These are phyloP conservation scores for Leucophenga montana DNA, from an alignment of 2,888 invertebrate species.

Conservation along the genomic window DNA sequence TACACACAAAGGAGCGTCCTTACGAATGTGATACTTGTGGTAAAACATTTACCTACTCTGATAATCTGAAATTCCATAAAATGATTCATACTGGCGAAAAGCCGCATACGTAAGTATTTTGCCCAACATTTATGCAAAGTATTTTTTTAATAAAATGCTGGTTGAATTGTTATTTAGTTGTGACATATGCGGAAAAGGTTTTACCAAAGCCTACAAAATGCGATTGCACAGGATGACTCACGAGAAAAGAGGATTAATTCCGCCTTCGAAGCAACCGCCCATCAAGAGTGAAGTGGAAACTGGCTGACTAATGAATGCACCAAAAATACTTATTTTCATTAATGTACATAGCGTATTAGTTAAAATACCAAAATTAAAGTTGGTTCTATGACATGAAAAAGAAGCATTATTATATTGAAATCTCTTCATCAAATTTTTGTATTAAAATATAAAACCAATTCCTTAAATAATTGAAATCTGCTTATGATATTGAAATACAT, in stretches of 20 bases:
- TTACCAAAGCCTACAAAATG: conserved; percentile 67
- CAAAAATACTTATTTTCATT: not conserved
- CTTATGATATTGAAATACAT: no score
- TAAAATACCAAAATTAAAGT: not conserved
- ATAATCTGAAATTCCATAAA: conserved; percentile 69
- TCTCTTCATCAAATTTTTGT: no score
- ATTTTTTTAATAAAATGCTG: not conserved
- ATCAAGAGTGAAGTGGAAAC: not conserved
- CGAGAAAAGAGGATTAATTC: conserved; percentile 50
- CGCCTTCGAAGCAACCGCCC: not conserved
- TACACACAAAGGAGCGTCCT: conserved; percentile 70
- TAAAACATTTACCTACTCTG: conserved; percentile 70
- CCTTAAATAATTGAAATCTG: no score
- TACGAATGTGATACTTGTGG: conserved; percentile 70
- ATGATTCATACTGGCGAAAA: conserved; percentile 72
- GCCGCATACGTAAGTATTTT: conserved; percentile 63
- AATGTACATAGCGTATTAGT: not conserved
- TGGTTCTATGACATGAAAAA: no score
- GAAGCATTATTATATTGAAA: no score
- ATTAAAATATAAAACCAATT: no score
- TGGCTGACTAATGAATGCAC: not conserved
- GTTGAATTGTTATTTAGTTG: conserved; percentile 54
- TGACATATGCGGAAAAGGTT: conserved; percentile 68
- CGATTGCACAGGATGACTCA: conserved; percentile 65
- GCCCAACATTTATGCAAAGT: not conserved